Evolutionary conservation across 64 coral and sea anemone genomes (phyloP), one percentile per base, ranked within the genome.

Genomic region (Hydrozoanthus tunicans): DNA sequence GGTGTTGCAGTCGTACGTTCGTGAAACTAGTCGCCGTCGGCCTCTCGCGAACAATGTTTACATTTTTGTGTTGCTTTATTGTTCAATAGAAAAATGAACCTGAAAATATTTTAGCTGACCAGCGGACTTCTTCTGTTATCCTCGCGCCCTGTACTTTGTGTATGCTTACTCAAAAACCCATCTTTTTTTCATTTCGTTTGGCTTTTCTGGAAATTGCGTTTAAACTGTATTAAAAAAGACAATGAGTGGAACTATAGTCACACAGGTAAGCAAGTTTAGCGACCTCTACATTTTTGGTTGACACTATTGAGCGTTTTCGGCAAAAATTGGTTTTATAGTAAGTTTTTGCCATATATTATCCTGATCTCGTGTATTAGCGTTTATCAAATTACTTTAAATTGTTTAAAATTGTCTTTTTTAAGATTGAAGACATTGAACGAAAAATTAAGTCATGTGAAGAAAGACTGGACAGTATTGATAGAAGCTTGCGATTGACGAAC

Each of bases 381-480:
- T 70, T 70, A 6, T 51, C 11, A 8, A 51, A 62, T 64, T 54
- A 23, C 12, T 56, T 24, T n/a, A 68, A 58, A 62, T 79, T 62
- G 7, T 10, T 43, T 8, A 5, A 13, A 27, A n/a, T 55, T 67
- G n/a, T 15, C 70, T 54, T 51, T 25, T 81, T 67, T 43, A 81
- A 96, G 95, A 96, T 96, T 82, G 95, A 96, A 81, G 92, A 94
- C 5, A 51, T 96, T 62, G 95, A 96, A 89, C 85, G 92, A 53
- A 89, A 94, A 32, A 81, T 96, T 54, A 90, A 81, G 62, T 86
- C 24, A 59, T 96, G 78, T 69, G 95, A 96, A 55, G 92, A 96
- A 51, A 74, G 85, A 91, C 61, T 96, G 12, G 95, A 96, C 77
- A 92, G 75, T 17, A 94, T 96, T 93, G 92, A 96, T 56, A 91